Percentiles rank a stretch among this genome's conserved stretches.
Conservation (phyloP, 1,140 invertebrate species). For the Penaeus japonicus region DNA sequence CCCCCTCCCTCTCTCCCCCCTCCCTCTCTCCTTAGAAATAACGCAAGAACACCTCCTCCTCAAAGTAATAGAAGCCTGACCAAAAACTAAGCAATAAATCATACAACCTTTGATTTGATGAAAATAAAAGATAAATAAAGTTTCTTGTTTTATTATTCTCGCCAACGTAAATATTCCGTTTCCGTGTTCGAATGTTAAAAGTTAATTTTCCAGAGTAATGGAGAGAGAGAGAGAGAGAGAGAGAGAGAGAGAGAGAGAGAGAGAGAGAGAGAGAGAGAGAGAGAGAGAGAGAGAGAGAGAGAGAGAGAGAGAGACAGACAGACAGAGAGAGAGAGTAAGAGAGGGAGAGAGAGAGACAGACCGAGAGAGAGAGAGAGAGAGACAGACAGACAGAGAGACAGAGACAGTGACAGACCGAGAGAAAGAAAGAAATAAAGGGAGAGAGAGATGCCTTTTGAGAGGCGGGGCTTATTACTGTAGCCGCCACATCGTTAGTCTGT, state of each 20-base stretch:
- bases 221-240: neutral
- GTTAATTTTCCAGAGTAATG: neutral
- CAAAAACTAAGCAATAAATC: neutral
- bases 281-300: neutral
- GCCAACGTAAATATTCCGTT: neutral
- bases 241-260: conserved; percentile 7
- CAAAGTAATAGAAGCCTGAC: neutral
- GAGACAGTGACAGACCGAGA: conserved; percentile 17
- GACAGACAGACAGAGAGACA: neutral
- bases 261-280: neutral
- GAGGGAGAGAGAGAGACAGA: neutral
- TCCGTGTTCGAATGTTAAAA: neutral
- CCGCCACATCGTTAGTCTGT: no score
- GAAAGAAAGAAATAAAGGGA: neutral
- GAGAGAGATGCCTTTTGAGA: no score
- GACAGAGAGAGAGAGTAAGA: conserved; percentile 8
- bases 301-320: neutral
- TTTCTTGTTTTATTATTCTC: neutral
- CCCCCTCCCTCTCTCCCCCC: neutral
- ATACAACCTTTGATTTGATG: neutral
- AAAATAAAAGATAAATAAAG: neutral
- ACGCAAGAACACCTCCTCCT: neutral
- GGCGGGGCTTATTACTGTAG: no score
- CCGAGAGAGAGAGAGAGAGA: neutral
- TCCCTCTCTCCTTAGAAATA: neutral